Conservation (phyloP, 2,113 vertebrate genomes). For the Megaceryle maxima region DNA sequence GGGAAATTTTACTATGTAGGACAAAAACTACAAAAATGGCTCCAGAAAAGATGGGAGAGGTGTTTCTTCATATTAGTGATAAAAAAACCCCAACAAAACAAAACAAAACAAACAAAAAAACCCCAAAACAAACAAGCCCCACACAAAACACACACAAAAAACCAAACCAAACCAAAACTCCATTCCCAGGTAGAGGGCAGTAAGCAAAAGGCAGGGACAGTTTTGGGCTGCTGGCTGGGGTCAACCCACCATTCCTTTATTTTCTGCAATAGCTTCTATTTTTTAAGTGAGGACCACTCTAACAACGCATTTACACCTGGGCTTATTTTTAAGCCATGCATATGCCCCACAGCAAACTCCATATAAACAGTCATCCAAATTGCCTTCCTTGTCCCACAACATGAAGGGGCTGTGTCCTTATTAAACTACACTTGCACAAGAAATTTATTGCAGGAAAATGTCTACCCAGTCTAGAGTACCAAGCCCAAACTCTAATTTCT, state of each 20-base stretch:
- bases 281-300: neutral
- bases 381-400: neutral
- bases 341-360: neutral
- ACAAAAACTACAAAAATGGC: neutral
- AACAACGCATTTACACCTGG: neutral
- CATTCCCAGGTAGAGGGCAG: neutral
- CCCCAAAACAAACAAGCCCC: too few relatives aligned
- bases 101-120: too few relatives aligned
- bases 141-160: too few relatives aligned
- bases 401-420: neutral
- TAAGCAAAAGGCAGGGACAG: accelerated
- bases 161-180: neutral
- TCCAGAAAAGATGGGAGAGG: neutral
- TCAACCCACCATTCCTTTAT: neutral
- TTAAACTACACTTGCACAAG: neutral
- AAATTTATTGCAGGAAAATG: neutral
- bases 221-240: neutral
- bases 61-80: neutral
- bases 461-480: neutral
- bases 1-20: neutral
- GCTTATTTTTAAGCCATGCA: neutral
- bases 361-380: neutral
- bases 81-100: too few relatives aligned
- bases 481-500: neutral
- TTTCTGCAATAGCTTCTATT: neutral